Percentiles rank a stretch among this genome's conserved stretches.
Conservation (phyloP, 2,797 vertebrate genomes). For the Artibeus jamaicensis region DNA sequence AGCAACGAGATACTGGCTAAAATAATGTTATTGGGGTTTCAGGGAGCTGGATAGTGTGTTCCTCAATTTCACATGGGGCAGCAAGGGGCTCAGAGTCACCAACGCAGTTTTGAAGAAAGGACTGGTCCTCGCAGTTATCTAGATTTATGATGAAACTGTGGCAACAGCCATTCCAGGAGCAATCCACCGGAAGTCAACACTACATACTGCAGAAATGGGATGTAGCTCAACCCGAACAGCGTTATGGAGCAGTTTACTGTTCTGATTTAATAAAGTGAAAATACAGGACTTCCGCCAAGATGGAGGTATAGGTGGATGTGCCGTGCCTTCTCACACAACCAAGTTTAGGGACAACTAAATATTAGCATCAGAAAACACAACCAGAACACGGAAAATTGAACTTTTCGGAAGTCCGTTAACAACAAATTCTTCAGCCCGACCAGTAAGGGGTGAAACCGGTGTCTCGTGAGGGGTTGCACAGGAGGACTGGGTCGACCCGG, state of each 20-base stretch:
- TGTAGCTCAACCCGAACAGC: constrained; percentile 71
- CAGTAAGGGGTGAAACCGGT: too few species aligned
- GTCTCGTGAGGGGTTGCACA: too few species aligned
- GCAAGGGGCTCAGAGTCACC: neutral
- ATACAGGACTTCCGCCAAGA: too few species aligned
- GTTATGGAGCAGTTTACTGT: neutral
- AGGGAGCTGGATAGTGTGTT: neutral
- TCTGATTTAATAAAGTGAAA: constrained; percentile 48
- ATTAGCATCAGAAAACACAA: too few species aligned
- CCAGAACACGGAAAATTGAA: too few species aligned
- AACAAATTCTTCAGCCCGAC: too few species aligned
- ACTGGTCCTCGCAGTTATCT: neutral
- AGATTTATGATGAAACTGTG: neutral
- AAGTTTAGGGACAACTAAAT: too few species aligned
- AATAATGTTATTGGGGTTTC: too few species aligned
- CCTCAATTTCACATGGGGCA: neutral
- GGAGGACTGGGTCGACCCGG: too few species aligned
- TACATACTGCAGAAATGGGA: constrained; percentile 80
- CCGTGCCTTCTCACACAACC: too few species aligned
- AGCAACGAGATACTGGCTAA: neutral
- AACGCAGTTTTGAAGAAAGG: neutral
- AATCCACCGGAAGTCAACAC: constrained; percentile 78
- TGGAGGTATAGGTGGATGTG: too few species aligned
- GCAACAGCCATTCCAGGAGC: neutral
- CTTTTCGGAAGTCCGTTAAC: too few species aligned